A percentile compares a stretch with the other conserved stretches of the same genome.
These are phyloP conservation scores for Gonocerus acuteangulatus DNA, from an alignment of 2,888 invertebrate species.

Conservation along the genomic window DNA sequence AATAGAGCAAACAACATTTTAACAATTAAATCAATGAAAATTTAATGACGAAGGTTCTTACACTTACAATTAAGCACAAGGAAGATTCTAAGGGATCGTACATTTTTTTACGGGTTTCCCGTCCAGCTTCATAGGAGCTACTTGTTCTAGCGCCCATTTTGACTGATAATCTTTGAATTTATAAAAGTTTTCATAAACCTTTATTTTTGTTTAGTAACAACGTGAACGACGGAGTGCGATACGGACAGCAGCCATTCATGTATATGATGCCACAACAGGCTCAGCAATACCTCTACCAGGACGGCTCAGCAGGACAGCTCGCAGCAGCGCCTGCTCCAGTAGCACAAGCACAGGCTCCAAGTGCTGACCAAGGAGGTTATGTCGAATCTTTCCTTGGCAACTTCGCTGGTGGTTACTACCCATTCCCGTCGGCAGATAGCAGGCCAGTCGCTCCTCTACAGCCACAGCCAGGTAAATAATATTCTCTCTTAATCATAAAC, in stretches of 20 bases:
- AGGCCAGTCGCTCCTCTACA: neutral
- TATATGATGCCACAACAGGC: slow-evolving; percentile 28
- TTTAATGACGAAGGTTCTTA: no score
- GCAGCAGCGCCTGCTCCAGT: slow-evolving; percentile 8
- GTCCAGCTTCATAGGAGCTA: no score
- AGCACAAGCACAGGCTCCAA: slow-evolving; percentile 4
- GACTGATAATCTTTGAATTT: no score
- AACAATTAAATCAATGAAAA: no score
- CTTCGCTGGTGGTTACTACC: neutral
- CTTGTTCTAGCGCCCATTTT: no score
- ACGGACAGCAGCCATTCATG: slow-evolving; percentile 28
- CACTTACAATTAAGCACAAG: no score
- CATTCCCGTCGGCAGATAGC: neutral
- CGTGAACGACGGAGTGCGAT: slow-evolving; percentile 29
- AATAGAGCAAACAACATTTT: no score
- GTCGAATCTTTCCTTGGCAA: slow-evolving; percentile 24
- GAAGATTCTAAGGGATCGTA: no score
- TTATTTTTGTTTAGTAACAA: slow-evolving; percentile 23
- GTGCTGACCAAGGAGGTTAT: slow-evolving; percentile 3
- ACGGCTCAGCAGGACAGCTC: slow-evolving; percentile 28
- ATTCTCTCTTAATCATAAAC: no score
- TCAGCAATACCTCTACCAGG: slow-evolving; percentile 33
- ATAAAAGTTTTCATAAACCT: no score
- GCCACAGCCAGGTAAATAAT: neutral
- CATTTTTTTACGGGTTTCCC: no score